Conservation (phyloP, 2,797 vertebrate species). For the Muscicapa comitata region DNA sequence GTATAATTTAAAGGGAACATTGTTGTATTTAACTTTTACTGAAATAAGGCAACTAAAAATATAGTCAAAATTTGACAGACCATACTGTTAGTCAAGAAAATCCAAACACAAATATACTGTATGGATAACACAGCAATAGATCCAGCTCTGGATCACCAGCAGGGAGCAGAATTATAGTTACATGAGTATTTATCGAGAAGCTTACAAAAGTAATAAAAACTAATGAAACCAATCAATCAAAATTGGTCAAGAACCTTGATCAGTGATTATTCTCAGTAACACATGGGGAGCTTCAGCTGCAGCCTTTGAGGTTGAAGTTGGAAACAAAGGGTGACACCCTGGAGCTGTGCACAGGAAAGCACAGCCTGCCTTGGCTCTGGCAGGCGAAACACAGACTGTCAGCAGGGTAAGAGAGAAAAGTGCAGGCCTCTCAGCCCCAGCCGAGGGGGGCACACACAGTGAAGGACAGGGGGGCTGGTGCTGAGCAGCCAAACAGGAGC, state of each 20-base stretch:
- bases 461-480: background rate
- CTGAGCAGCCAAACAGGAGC: background rate
- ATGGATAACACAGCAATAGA: background rate
- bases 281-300: background rate
- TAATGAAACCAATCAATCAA: background rate
- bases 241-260: background rate
- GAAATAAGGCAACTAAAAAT: background rate
- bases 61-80: background rate
- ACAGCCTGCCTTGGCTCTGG: background rate
- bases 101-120: background rate
- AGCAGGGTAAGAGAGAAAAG: background rate
- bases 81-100: background rate
- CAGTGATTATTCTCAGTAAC: background rate
- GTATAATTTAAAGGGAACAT: background rate
- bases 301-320: background rate
- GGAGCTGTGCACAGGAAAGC: background rate
- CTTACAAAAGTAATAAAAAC: background rate
- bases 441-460: too few species aligned
- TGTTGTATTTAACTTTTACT: background rate
- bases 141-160: background rate
- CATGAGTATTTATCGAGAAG: background rate
- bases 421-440: too few species aligned
- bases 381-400: background rate
- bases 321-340: background rate
- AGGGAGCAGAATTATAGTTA: background rate